These are phyloP conservation scores for Solea senegalensis DNA, from an alignment of 2,113 vertebrate species.

Conservation along the genomic window DNA sequence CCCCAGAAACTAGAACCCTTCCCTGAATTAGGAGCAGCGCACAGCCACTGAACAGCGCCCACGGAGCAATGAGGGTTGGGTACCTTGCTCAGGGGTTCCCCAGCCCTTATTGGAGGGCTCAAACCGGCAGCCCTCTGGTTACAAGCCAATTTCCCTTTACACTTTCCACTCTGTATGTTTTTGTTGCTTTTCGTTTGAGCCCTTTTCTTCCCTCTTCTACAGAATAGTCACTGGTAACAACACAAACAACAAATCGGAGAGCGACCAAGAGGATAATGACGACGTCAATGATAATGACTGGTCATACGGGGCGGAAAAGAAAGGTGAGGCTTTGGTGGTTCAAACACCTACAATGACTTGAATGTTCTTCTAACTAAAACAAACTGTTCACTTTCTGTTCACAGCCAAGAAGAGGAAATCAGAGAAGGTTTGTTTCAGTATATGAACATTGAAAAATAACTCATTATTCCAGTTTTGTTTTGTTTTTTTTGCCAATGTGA, in stretches of 20 bases:
- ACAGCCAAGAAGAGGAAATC: constrained; percentile 98
- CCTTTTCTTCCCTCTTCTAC: not conserved
- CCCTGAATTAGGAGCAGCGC: too few relatives aligned
- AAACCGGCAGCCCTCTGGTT: too few relatives aligned
- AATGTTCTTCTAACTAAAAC: not conserved
- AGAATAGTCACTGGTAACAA: constrained; percentile 98
- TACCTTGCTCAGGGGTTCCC: too few relatives aligned
- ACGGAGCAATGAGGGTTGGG: too few relatives aligned
- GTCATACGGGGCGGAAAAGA: constrained; percentile 98
- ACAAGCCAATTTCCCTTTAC: too few relatives aligned
- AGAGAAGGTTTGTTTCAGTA: constrained; percentile 86
- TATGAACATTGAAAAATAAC: not conserved
- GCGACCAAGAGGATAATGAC: constrained; percentile 97
- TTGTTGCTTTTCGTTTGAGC: too few relatives aligned
- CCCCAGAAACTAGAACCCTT: too few relatives aligned
- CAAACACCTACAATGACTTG: not conserved
- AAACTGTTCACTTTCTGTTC: constrained; percentile 20
- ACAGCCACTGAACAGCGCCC: too few relatives aligned
- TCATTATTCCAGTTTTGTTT: not conserved
- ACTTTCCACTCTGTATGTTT: not conserved
- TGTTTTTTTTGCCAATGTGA: not conserved
- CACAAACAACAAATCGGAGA: constrained; percentile 97
- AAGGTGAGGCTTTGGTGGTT: constrained; percentile 79
- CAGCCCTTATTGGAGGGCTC: too few relatives aligned
- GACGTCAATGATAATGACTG: constrained; percentile 99